Conservation (phyloP, 2,113 vertebrate species). For the Phylloscopus trochiloides region DNA sequence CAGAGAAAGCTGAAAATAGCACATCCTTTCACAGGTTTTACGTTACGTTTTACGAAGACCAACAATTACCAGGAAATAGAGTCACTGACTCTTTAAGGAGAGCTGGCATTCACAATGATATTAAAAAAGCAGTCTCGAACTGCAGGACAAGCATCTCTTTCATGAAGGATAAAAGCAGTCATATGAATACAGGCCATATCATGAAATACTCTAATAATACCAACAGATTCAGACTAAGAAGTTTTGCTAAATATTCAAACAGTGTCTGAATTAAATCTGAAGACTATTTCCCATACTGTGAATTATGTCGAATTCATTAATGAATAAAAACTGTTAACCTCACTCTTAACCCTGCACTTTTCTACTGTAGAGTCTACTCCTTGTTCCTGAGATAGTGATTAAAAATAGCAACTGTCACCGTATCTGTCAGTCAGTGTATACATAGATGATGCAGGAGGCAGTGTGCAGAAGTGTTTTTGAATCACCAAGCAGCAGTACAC, state of each 20-base stretch:
- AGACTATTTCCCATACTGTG: background rate
- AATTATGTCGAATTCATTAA: constrained; percentile 31
- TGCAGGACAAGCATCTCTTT: background rate
- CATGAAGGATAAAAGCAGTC: constrained; percentile 11
- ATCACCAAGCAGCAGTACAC: constrained; percentile 45
- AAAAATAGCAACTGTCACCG: constrained; percentile 61
- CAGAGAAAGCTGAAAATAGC: background rate
- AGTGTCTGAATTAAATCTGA: constrained; percentile 2
- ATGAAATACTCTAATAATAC: background rate
- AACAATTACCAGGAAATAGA: background rate
- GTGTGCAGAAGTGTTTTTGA: constrained; percentile 21
- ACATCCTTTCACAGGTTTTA: background rate
- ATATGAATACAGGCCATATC: background rate
- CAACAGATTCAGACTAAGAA: background rate
- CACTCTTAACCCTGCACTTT: constrained; percentile 6
- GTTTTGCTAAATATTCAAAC: background rate
- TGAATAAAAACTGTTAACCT: constrained; percentile 8
- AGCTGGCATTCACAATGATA: background rate
- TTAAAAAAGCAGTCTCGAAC: background rate
- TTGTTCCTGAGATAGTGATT: constrained; percentile 39
- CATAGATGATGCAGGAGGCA: background rate
- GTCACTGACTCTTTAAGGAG: background rate
- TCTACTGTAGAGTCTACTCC: background rate
- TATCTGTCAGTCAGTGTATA: constrained; percentile 44
- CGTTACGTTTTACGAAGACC: background rate